A percentile compares a stretch with the other conserved stretches of the same genome.
Evolutionary conservation across 2,797 vertebrate genomes (phyloP).

Genomic region (Neosalanx taihuensis): DNA sequence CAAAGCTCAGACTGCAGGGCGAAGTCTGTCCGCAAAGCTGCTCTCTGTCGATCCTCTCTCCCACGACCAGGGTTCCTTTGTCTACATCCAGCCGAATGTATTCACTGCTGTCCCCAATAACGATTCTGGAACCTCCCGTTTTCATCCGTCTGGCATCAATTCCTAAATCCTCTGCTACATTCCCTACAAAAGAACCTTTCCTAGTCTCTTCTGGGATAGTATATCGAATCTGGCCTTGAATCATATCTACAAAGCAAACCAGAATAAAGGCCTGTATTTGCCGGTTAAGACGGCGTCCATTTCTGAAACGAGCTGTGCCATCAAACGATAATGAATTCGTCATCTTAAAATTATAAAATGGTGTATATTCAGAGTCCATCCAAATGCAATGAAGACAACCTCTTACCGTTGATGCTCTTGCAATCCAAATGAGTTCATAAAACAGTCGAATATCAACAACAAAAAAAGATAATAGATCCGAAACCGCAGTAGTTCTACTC

Average conservation of each 20-base stretch:
- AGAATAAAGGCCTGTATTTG: conserved; percentile 59
- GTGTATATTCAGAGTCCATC: conserved; percentile 45
- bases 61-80: conserved; percentile 57
- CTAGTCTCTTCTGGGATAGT: conserved; percentile 33
- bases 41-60: conserved; percentile 60
- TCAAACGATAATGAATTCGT: background rate
- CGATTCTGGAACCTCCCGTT: conserved; percentile 52
- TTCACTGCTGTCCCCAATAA: conserved; percentile 45
- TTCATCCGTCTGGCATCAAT: conserved; percentile 46
- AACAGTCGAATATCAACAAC: too few relatives aligned
- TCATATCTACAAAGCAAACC: conserved; percentile 40
- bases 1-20: conserved; percentile 59
- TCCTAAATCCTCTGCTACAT: conserved; percentile 39
- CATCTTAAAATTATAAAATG: conserved; percentile 23
- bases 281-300: conserved; percentile 4
- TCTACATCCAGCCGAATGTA: conserved; percentile 54
- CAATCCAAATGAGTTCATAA: too few relatives aligned
- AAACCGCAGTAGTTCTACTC: too few relatives aligned
- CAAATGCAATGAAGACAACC: too few relatives aligned
- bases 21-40: conserved; percentile 51
- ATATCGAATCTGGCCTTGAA: conserved; percentile 48
- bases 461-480: too few relatives aligned
- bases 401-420: too few relatives aligned
- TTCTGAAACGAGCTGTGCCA: background rate
- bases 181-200: conserved; percentile 25